Evolutionary conservation across 1,140 invertebrate species (phyloP).

Genomic region (Triops longicaudatus): DNA sequence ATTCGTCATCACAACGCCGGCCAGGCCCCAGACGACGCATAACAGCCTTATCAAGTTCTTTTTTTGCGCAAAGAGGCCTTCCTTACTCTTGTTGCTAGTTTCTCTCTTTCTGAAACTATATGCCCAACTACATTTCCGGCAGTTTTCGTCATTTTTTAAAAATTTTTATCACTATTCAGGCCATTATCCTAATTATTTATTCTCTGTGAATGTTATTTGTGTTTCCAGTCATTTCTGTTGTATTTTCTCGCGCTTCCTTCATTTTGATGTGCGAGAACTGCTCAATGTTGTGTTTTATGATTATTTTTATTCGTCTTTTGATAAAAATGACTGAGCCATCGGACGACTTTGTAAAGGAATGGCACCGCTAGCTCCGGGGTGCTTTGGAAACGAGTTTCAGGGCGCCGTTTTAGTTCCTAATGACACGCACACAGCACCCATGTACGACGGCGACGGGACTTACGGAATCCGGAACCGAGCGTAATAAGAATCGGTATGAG

Average conservation of each 20-base stretch:
- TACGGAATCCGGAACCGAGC: background rate
- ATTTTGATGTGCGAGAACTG: too few relatives aligned
- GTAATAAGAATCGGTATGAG: background rate
- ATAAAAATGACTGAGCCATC: too few relatives aligned
- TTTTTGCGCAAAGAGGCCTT: background rate
- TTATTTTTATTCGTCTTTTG: too few relatives aligned
- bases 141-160: too few relatives aligned
- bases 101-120: too few relatives aligned
- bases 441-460: background rate
- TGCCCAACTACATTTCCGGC: too few relatives aligned
- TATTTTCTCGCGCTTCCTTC: too few relatives aligned
- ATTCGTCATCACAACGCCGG: constrained; percentile 3
- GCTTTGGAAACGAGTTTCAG: background rate
- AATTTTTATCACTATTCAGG: too few relatives aligned
- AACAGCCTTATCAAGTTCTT: constrained; percentile 8
- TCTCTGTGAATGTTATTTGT: background rate
- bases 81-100: too few relatives aligned
- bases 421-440: background rate
- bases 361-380: background rate
- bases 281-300: too few relatives aligned
- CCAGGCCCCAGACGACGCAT: constrained; percentile 6
- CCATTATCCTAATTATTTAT: too few relatives aligned
- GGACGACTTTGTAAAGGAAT: background rate
- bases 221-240: too few relatives aligned
- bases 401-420: background rate